These are phyloP conservation scores for Eumaeus atala DNA, from an alignment of 1,140 invertebrate species.

Conservation along the genomic window DNA sequence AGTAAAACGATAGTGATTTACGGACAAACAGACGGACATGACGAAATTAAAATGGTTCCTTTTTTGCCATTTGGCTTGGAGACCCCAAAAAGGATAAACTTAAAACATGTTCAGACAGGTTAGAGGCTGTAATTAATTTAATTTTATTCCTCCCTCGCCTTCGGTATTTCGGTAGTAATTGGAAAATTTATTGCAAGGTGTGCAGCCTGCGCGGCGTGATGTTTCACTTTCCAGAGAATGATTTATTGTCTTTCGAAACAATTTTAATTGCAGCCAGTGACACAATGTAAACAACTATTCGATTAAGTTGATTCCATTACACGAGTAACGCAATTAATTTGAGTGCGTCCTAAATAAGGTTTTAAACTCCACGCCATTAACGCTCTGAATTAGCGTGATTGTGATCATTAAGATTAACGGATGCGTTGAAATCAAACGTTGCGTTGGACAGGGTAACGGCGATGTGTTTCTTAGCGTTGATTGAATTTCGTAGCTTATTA, in stretches of 20 bases:
- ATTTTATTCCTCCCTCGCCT: constrained; percentile 52
- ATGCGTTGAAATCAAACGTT: neutral
- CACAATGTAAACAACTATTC: constrained; percentile 73
- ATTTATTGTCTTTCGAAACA: constrained; percentile 69
- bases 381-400: constrained; percentile 24
- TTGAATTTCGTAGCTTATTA: too few relatives aligned
- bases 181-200: constrained; percentile 71
- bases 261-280: constrained; percentile 72
- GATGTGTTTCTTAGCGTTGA: too few relatives aligned
- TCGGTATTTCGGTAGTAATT: constrained; percentile 65
- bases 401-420: constrained; percentile 37
- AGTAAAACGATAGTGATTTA: too few relatives aligned
- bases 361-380: constrained; percentile 30
- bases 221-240: constrained; percentile 70
- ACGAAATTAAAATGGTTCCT: too few relatives aligned
- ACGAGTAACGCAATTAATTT: constrained; percentile 59
- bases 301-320: constrained; percentile 71
- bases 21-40: too few relatives aligned
- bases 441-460: neutral
- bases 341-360: constrained; percentile 46
- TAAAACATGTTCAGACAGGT: neutral
- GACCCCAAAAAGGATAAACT: too few relatives aligned
- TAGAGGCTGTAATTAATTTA: constrained; percentile 51
- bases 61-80: too few relatives aligned
- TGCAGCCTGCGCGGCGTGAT: constrained; percentile 46